A percentile compares a stretch with the other conserved stretches of the same genome.
Conservation (phyloP, 2,888 invertebrate genomes). For the Spisula subtruncata region DNA sequence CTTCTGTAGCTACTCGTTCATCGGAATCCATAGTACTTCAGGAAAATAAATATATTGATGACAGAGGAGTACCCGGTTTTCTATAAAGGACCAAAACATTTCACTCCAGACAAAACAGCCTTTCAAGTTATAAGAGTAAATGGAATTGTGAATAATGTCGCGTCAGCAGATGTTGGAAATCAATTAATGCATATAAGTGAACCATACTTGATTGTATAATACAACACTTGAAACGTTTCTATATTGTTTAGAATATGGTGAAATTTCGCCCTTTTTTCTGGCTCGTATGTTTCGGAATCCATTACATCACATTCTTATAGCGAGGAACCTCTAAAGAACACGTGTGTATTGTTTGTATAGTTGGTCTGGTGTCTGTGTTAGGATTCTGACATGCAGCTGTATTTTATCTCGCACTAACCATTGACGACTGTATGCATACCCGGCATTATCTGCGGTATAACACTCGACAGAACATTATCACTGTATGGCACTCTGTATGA, state of each 20-base stretch:
- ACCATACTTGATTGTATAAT: too few relatives aligned
- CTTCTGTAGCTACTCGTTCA: too few relatives aligned
- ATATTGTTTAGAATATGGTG: too few relatives aligned
- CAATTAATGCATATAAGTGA: too few relatives aligned
- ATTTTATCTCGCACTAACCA: background rate
- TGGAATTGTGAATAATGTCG: background rate
- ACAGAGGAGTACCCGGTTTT: too few relatives aligned
- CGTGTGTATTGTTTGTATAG: background rate
- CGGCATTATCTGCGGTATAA: too few relatives aligned
- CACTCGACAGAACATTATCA: too few relatives aligned
- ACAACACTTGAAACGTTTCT: too few relatives aligned
- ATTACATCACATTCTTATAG: background rate
- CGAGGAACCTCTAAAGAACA: background rate
- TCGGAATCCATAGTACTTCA: too few relatives aligned
- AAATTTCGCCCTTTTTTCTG: background rate
- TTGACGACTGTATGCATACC: background rate
- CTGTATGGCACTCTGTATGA: too few relatives aligned
- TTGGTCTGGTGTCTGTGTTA: background rate
- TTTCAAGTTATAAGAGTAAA: background rate
- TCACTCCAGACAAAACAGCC: background rate
- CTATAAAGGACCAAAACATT: too few relatives aligned
- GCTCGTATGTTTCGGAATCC: background rate
- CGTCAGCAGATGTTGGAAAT: background rate
- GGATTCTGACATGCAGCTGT: background rate
- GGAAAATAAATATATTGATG: too few relatives aligned